Evolutionary conservation across 2,888 invertebrate species (phyloP), one percentile per base, ranked within the genome.

Genomic region (Tolmerus cingulatus): DNA sequence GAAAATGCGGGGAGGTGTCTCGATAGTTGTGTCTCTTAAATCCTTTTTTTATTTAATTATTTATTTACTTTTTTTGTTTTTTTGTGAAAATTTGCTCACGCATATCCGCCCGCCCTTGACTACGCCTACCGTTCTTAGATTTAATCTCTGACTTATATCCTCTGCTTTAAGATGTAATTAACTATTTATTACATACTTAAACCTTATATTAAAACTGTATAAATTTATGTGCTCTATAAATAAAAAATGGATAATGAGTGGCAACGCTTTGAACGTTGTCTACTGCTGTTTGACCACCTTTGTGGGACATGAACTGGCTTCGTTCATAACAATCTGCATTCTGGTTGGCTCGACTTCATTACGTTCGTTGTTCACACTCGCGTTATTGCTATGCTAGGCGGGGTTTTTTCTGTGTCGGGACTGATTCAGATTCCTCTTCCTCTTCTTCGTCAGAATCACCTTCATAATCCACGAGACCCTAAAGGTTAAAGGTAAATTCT

Each of bases 391-490:
- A 93, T 92, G 90, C 92, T 89, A 92, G 89, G 89, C 93, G 93
- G 88, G 92, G 91, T 89, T 93, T 92, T 89, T 93, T 93, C 90
- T 92, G 91, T 90, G 91, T 91, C 88, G 92, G 93, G 88, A 91
- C 89, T 76, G 89, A 89, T 77, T 91, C 91, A 89, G 92, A 91
- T 46, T 92, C 92, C 46, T 96, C 95, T 89, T 97, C 97, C 88
- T 97, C 97, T 88, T 98, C 98, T 91, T 98, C 98, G 91, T 99
- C 98, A 0, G 98, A 98, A 93, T 99, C 98, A 87, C 97, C 98
- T 92, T 99, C 98, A 91, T 99, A 99, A 93, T 99, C 99, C 89
- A 99, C 99, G 91, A 99, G 94, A 90, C 98, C 97, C 97, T 97
- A 92, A 1, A 78, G 88, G 84, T 40, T 14, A 12, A 40, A 16